These are phyloP conservation scores for Drosophila kambysellisi DNA, from an alignment of 2,888 invertebrate species.

Conservation along the genomic window DNA sequence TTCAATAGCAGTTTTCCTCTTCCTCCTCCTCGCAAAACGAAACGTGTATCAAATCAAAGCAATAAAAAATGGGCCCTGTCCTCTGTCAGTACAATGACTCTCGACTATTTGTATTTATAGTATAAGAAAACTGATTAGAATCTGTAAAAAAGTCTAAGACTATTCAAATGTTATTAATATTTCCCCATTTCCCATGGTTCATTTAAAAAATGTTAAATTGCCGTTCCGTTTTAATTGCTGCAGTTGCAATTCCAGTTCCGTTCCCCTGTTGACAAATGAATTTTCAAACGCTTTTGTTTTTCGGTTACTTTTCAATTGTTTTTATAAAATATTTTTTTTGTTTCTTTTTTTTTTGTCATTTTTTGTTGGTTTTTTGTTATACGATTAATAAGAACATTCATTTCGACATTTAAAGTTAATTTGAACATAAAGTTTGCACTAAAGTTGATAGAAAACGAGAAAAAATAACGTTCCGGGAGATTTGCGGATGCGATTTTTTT, in stretches of 20 bases:
- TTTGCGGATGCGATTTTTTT: conserved; percentile 12
- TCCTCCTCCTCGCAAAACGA: conserved; percentile 2
- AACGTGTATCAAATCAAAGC: conserved; percentile 42
- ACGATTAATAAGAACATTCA: conserved; percentile 77
- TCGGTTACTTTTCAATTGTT: conserved; percentile 61
- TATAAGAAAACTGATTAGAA: neutral
- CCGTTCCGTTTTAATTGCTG: neutral
- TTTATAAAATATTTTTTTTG: conserved; percentile 73
- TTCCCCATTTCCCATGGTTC: neutral
- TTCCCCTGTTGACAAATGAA: neutral
- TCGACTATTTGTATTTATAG: neutral
- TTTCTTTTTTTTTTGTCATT: conserved; percentile 34
- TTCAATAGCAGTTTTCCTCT: conserved; percentile 37
- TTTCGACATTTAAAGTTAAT: conserved; percentile 79
- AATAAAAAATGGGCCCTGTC: conserved; percentile 45
- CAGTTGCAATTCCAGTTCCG: neutral
- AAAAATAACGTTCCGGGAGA: conserved; percentile 38
- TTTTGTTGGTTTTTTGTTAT: conserved; percentile 42
- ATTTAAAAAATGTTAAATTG: neutral
- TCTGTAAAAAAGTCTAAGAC: neutral
- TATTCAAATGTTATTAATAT: neutral
- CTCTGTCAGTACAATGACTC: conserved; percentile 6
- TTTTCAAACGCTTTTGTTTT: conserved; percentile 16
- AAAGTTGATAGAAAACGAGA: conserved; percentile 67
- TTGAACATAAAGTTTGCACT: conserved; percentile 80